These are phyloP conservation scores for Coilia nasus DNA, from an alignment of 2,797 vertebrate species.

Conservation along the genomic window DNA sequence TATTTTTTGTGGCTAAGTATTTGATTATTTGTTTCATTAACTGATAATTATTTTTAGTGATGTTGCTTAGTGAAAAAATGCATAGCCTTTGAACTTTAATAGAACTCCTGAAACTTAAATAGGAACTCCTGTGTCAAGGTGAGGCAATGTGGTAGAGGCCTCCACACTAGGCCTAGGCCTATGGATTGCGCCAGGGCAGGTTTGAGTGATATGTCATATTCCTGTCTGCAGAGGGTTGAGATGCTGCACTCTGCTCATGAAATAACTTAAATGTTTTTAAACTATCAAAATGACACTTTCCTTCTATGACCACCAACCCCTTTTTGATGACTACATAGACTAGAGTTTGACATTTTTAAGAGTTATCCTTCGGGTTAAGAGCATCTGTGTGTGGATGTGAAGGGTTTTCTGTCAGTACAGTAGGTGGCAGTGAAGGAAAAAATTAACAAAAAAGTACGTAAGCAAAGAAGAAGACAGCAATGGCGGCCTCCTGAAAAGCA, in stretches of 20 bases:
- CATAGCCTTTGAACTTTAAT: too few relatives aligned
- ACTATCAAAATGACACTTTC: neutral
- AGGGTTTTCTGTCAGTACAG: neutral
- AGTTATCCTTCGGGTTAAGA: too few relatives aligned
- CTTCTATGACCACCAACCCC: neutral
- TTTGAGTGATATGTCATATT: neutral
- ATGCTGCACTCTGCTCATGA: neutral
- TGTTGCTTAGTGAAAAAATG: too few relatives aligned
- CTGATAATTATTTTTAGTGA: too few relatives aligned
- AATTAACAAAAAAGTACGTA: neutral
- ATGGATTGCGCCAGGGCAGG: too few relatives aligned
- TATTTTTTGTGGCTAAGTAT: neutral
- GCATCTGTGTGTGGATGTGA: neutral
- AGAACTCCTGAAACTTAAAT: too few relatives aligned
- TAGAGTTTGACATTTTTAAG: neutral
- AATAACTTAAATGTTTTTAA: neutral
- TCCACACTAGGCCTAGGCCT: too few relatives aligned
- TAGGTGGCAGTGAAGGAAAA: neutral
- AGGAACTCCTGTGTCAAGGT: too few relatives aligned
- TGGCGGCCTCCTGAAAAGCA: neutral
- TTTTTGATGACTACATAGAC: neutral
- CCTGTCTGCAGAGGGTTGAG: neutral
- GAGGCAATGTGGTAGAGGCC: too few relatives aligned
- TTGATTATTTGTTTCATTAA: too few relatives aligned
- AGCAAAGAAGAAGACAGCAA: neutral